phyloP scores from a whole-genome alignment of 2,797 vertebrate species.

The Microctenopoma lineatum region DNA sequence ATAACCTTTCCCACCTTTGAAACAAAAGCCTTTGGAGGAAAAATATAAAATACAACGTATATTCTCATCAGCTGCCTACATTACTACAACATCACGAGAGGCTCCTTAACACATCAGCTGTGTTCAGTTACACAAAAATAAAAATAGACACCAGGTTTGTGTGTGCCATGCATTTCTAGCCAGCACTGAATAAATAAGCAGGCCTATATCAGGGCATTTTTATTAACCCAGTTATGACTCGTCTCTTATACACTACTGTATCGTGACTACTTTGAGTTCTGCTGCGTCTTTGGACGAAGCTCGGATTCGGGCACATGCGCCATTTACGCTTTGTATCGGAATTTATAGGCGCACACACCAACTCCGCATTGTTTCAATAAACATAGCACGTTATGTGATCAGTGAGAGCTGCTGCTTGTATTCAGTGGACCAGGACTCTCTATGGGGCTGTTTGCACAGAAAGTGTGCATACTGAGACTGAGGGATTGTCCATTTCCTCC shows the following conservation, averaged over 20 bases:
- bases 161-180: slow-evolving; percentile 35
- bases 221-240: slow-evolving; percentile 31
- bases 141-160: slow-evolving; percentile 25
- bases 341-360: slow-evolving; percentile 55
- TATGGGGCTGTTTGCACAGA: slow-evolving; percentile 78
- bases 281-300: slow-evolving; percentile 13
- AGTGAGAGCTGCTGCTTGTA: slow-evolving; percentile 69
- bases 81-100: slow-evolving; percentile 29
- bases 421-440: slow-evolving; percentile 70
- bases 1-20: slow-evolving; percentile 70
- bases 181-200: slow-evolving; percentile 33
- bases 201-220: slow-evolving; percentile 18
- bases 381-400: slow-evolving; percentile 72
- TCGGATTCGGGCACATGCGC: slow-evolving; percentile 18
- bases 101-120: slow-evolving; percentile 33
- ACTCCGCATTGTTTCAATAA: slow-evolving; percentile 73
- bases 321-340: slow-evolving; percentile 53
- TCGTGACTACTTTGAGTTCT: slow-evolving; percentile 29
- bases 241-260: neutral
- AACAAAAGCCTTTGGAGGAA: slow-evolving; percentile 62
- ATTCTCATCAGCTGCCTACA: slow-evolving; percentile 45
- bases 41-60: slow-evolving; percentile 47
- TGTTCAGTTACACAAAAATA: slow-evolving; percentile 35
- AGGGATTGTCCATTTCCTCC: slow-evolving; percentile 79
- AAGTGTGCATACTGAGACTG: slow-evolving; percentile 71